phyloP scores from a whole-genome alignment of 2,888 invertebrate genomes.

The Eurytoma californica region DNA sequence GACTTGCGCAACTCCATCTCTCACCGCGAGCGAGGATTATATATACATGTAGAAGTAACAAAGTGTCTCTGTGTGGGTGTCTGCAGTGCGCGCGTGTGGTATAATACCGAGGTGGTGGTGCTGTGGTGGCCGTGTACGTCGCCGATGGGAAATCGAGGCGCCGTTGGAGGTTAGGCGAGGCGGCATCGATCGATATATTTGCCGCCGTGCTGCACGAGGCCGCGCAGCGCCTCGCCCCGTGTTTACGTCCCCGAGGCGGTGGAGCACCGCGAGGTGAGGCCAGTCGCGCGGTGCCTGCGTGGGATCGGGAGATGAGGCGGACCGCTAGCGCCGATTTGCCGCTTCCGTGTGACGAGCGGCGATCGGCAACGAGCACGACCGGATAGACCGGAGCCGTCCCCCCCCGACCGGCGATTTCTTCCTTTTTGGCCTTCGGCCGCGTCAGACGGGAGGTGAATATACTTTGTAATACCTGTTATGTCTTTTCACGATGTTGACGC shows the following conservation, averaged over 20 bases:
- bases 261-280: neutral
- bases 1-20: neutral
- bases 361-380: conserved; percentile 17
- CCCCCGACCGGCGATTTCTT: neutral
- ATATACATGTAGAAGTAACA: too few relatives aligned
- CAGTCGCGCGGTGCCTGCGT: neutral
- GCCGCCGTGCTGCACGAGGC: too few relatives aligned
- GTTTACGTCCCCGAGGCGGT: neutral
- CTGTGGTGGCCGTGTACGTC: too few relatives aligned
- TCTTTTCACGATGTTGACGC: conserved; percentile 2
- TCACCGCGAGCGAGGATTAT: too few relatives aligned
- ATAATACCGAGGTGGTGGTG: too few relatives aligned
- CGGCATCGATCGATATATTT: too few relatives aligned
- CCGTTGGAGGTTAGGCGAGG: too few relatives aligned
- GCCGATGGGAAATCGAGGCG: too few relatives aligned
- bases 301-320: neutral
- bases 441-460: conserved; percentile 11
- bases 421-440: conserved; percentile 9
- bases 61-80: too few relatives aligned
- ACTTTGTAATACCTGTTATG: neutral
- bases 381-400: neutral
- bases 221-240: too few relatives aligned
- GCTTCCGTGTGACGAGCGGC: neutral
- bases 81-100: too few relatives aligned
- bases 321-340: conserved; percentile 12